Evolutionary conservation across 37 sponge, comb jelly and placozoan genomes (phyloP).

Genomic region (Diacarnus erythraeanus): DNA sequence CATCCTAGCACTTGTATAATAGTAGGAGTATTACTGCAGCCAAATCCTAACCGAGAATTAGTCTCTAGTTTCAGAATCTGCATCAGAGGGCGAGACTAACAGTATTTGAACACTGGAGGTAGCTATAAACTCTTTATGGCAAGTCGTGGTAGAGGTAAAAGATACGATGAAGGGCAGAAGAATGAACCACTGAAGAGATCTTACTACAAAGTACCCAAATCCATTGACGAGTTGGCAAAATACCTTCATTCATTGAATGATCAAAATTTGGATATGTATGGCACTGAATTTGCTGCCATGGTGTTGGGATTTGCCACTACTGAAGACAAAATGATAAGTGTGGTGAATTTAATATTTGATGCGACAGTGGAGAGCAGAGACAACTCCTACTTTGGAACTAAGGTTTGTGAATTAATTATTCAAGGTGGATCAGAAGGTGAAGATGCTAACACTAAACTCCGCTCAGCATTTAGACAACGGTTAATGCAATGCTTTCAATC

Average conservation of each 20-base stretch:
- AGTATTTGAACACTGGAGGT: no score
- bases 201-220: conserved; percentile 4
- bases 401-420: conserved; percentile 51
- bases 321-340: conserved; percentile 27
- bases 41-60: no score
- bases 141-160: not conserved
- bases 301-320: conserved; percentile 29
- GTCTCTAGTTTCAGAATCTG: no score
- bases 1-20: no score
- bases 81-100: no score
- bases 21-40: no score
- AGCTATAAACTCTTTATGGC: no score
- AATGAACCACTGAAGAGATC: not conserved
- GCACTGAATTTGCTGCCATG: conserved; percentile 69
- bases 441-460: no score
- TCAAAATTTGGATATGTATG: conserved; percentile 39
- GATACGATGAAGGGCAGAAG: no score
- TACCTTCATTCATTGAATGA: conserved; percentile 43
- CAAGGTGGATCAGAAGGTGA: no score
- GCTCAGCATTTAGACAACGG: no score
- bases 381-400: conserved; percentile 46
- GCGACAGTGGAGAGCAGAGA: conserved; percentile 37
- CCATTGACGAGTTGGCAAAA: conserved; percentile 5
- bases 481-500: no score
- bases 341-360: conserved; percentile 39